Base-by-base conservation (phyloP, 2,888 invertebrate genomes). In the Anthrax anthrax region DNA sequence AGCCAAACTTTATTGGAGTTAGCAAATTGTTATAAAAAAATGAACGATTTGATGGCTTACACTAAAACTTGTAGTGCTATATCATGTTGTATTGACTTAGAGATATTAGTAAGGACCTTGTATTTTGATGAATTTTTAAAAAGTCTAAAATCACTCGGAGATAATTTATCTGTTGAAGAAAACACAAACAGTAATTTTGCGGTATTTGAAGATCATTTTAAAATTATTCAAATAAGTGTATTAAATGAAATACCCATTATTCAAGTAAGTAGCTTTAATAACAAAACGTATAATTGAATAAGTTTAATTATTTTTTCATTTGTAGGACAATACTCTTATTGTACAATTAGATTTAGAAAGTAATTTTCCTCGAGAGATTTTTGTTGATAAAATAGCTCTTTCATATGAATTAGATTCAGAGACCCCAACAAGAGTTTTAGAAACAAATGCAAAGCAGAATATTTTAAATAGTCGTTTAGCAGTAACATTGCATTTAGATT, bases 91-190 rank as follows among this genome's bases (percentile, higher is more conserved):
- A 69, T 75, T 13, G 80, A 83, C 60, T 70, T 90, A 53, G 84
- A 84, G 59, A 77, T 80, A 48, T 74, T 85, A 52, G 78, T 80
- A 56, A 76, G 85, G 59, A 77, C 79, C 56, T 77, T 79, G 52
- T 87, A 88, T 63, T 87, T 84, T 61, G 84, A 87, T 57, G 86
- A 91, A 61, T 85, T 90, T 78, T 72, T 80, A 56, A 82, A 78
- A 45, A 76, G 77, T 3, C 71, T 79, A 48, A 75, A 74, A 58
- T 52, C 54, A 0, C 48, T 67, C 0, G 60, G 55, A 19, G 59
- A 60, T 3, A 56, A 58, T 0, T 51, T 65, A 0, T 61, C 63
- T 13, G 63, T 63, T 0, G 60, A 62, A 47, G 57, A 63, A 4
- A 59, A 61, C 4, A 50, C 57, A 46, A 51, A 51, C 38, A 61